Base-by-base conservation (phyloP, 2,113 vertebrate species). In the Chiloscyllium plagiosum region DNA sequence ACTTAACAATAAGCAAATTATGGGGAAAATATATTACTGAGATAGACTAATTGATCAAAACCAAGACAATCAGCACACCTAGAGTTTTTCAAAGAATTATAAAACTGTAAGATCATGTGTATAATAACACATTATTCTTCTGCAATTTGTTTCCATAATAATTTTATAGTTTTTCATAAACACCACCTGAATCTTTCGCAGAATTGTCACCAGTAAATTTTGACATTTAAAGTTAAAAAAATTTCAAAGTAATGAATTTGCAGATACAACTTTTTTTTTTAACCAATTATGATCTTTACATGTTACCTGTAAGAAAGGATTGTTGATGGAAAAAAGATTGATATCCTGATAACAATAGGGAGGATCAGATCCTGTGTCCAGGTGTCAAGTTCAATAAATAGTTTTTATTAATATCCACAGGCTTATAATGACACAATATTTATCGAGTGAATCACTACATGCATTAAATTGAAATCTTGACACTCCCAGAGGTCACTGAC, bases 221-320 rank as follows among this genome's bases (percentile, higher is more conserved):
- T 78, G n/a, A 83, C 17, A 83, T 20, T 15, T 83, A 19, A 42
- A 83, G 37, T 20, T 56, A 56, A 56, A 83, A 42, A n/a, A 78
- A 37, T 17, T 70, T 78, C 8, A 56, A 5, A 56, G 8, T 56
- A 56, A 56, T 56, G 56, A 5, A 56, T 56, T 56, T 56, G 56
- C 56, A 56, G 8, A 56, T 56, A 56, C 0, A 56, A 56, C 52
- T 5, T 56, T 56, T 5, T 56, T 5, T 5, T 56, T 56, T 56
- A 80, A 80, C 37, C 33, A n/a, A 17, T 37, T 76, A 78, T 33
- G 72, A 29, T 76, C 5, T 83, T 98, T 56, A 56, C 56, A 97
- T 98, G 97, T 97, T 98, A 99, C 99, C 99, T 97, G 99, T 99
- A 97, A 99, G 98, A 97, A 99, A 99, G 97, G 99, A 99, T 98